Base-by-base conservation (phyloP, 2,113 vertebrate genomes). In the Melanerpes aurifrons region DNA sequence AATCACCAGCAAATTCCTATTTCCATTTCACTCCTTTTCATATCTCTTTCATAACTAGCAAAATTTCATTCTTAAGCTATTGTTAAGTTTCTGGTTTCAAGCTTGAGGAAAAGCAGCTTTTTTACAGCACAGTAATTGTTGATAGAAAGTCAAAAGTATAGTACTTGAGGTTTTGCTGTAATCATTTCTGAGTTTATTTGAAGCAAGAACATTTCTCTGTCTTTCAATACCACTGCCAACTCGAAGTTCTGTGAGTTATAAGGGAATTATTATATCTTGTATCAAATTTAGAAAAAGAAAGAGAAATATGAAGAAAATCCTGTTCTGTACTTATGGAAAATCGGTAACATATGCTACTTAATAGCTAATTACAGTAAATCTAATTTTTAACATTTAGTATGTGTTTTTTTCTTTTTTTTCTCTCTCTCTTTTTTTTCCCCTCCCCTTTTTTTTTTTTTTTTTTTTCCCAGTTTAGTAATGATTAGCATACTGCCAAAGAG, bases 101-200 rank as follows among this genome's bases (percentile, higher is more conserved):
- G 22, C 63, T 86, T 89, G 73, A 92, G 40, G 83, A 96, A 94
- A 89, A 66, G 18, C 21, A 70, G 17, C 32, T 92, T 35, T 83
- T 95, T 77, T 20, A 63, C 57, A 90, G 59, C 20, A 84, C 48
- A 37, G 17, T 53, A 53, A 71, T 68, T 87, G 70, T 80, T 70
- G 61, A 43, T 63, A 58, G 37, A 69, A 77, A 28, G 40, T 83
- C 63, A 91, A 48, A 63, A 71, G 37, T 35, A 47, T 28, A 70
- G 19, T 31, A 77, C 22, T 18, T 72, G 29, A 66, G 20, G 35
- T 71, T 77, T 71, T 84, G 5, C 31, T 87, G 63, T 67, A 72
- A 56, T 79, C 86, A 81, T 74, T 89, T 40, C 15, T 82, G 76
- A 90, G 24, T 61, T 95, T 54, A 84, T 47, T 70, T 74, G 75